Conservation (phyloP, 2,113 vertebrate genomes). For the Pantherophis guttatus region DNA sequence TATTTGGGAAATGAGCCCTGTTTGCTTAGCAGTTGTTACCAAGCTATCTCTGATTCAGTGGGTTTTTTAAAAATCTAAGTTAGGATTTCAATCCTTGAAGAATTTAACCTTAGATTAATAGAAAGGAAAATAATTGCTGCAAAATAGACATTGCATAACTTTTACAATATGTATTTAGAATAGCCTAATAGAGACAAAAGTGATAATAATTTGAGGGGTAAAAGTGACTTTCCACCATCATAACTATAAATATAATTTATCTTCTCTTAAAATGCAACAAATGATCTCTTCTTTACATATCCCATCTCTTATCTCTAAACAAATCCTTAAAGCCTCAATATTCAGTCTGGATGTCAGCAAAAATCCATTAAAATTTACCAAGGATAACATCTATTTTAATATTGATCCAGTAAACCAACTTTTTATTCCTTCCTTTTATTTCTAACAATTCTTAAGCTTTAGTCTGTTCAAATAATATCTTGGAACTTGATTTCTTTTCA, state of each 20-base stretch:
- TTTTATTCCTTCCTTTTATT: neutral
- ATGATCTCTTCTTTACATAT: neutral
- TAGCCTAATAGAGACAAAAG: neutral
- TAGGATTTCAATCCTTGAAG: neutral
- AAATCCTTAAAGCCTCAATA: neutral
- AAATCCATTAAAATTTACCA: neutral
- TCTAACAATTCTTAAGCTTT: neutral
- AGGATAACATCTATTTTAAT: neutral
- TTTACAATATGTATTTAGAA: neutral
- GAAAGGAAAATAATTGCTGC: neutral
- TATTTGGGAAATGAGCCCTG: neutral
- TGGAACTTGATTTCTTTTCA: neutral
- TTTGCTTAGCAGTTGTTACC: neutral
- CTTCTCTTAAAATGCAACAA: neutral
- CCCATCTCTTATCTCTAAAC: neutral
- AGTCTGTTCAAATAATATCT: neutral
- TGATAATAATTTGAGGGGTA: neutral
- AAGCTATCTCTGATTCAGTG: neutral
- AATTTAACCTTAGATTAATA: neutral
- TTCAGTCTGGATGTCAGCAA: neutral
- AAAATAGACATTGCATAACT: neutral
- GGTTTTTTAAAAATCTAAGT: neutral
- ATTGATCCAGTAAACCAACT: neutral
- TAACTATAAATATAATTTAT: neutral
- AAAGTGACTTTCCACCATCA: neutral